phyloP scores from a whole-genome alignment of 2,113 vertebrate species.

The Myiozetetes cayanensis region DNA sequence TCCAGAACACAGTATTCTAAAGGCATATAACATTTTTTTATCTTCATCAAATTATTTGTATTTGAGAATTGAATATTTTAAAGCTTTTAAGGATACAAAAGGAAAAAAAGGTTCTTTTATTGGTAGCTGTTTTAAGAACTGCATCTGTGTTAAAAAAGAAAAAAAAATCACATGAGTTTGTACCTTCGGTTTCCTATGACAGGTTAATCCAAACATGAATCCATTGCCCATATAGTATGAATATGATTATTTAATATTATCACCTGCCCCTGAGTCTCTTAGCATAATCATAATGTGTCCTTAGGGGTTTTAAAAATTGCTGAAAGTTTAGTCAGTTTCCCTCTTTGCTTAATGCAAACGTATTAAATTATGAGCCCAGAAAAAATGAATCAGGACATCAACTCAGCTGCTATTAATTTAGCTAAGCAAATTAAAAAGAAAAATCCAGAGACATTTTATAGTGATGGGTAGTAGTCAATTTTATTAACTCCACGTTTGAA shows the following conservation, averaged over 20 bases:
- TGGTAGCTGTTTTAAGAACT: not conserved
- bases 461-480: accelerated
- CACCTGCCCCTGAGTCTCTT: not conserved
- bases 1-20: not conserved
- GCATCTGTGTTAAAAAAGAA: not conserved
- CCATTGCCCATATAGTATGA: not conserved
- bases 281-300: not conserved
- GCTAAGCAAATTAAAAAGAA: conserved; percentile 28
- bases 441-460: not conserved
- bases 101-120: not conserved
- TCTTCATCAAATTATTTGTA: not conserved
- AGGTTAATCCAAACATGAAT: not conserved
- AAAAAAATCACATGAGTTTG: not conserved
- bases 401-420: conserved; percentile 18
- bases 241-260: conserved; percentile 7
- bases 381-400: not conserved
- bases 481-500: not conserved
- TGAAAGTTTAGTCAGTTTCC: not conserved
- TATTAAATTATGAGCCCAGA: not conserved
- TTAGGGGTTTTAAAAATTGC: not conserved
- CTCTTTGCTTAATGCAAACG: not conserved
- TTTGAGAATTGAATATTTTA: not conserved
- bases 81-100: not conserved
- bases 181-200: not conserved
- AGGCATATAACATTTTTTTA: not conserved